Evolutionary conservation across 2,113 vertebrate genomes (phyloP).

Genomic region (Ibidorhyncha struthersii): DNA sequence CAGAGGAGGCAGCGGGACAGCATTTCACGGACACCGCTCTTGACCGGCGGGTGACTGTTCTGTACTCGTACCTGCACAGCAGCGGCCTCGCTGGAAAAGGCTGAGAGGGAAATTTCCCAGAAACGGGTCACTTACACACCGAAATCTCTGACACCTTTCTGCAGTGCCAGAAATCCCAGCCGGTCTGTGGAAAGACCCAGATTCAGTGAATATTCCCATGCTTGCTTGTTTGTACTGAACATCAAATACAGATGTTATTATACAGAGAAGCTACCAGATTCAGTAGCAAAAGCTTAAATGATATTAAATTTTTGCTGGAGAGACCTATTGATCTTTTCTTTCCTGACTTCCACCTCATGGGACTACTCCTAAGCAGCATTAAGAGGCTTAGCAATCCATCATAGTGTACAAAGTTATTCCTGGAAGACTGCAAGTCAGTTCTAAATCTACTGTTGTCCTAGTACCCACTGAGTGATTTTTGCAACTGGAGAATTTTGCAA

Average conservation of each 20-base stretch:
- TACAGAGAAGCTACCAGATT: not conserved
- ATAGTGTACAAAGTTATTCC: not conserved
- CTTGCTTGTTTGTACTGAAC: fast-evolving
- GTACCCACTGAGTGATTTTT: not conserved
- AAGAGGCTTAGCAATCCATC: not conserved
- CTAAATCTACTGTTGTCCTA: not conserved
- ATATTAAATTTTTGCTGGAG: not conserved
- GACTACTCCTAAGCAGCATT: not conserved
- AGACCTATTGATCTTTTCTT: not conserved
- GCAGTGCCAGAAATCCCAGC: not conserved
- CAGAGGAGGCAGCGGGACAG: not conserved
- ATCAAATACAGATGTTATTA: not conserved
- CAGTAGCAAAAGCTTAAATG: not conserved
- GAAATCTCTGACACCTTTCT: not conserved
- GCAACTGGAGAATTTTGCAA: not conserved
- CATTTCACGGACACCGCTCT: no score
- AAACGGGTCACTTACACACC: not conserved
- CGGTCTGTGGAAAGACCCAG: not conserved
- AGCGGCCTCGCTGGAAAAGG: not conserved
- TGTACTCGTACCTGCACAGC: not conserved
- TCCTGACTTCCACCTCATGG: not conserved
- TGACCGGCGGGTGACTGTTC: no score
- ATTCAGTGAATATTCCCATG: fast-evolving
- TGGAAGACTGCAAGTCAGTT: not conserved
- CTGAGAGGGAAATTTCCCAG: not conserved